Conservation (phyloP, 2,113 vertebrate genomes). For the Mustelus asterias region DNA sequence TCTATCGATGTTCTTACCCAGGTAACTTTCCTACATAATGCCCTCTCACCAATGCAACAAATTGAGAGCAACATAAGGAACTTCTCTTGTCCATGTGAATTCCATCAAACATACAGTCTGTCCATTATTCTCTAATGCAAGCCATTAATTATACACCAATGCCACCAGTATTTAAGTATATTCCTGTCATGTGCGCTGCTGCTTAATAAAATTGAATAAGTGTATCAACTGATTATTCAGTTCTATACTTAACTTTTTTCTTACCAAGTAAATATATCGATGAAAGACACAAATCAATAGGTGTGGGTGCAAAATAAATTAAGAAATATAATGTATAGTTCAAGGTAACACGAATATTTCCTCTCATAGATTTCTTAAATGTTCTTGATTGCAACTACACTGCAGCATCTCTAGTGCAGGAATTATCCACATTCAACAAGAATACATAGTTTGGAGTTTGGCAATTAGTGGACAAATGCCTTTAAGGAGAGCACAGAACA, state of each 20-base stretch:
- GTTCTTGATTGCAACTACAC: neutral
- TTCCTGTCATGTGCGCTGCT: neutral
- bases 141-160: neutral
- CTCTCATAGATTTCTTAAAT: neutral
- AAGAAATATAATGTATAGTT: neutral
- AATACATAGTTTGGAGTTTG: neutral
- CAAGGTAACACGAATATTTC: neutral
- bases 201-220: neutral
- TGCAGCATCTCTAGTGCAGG: neutral
- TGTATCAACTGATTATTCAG: neutral
- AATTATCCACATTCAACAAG: neutral
- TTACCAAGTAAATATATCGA: neutral
- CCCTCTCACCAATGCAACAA: neutral
- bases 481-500: neutral
- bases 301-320: neutral
- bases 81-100: neutral
- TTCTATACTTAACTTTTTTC: neutral
- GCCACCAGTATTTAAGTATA: neutral
- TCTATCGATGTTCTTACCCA: neutral
- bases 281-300: neutral
- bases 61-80: neutral
- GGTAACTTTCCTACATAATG: neutral
- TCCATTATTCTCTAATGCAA: neutral
- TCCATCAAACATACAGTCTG: neutral
- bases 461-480: neutral